Base-by-base conservation (phyloP, 2,888 invertebrate genomes). In the Cynaeus angustus region DNA sequence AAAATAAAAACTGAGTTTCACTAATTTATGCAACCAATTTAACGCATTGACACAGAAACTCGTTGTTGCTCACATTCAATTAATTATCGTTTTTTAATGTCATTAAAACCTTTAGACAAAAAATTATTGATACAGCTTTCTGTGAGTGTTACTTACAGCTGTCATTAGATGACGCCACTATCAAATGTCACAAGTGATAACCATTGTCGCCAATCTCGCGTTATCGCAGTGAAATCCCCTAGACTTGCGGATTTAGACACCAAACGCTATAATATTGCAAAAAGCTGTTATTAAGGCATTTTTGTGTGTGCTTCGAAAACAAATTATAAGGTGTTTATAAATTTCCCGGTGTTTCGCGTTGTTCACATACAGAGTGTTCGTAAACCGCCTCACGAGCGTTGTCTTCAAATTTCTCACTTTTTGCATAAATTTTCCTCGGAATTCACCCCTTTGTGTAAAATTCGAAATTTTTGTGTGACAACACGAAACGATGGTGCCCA, bases 261-360 rank as follows among this genome's bases (percentile, higher is more conserved):
- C 61, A 61, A 61, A 61, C 58, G 58, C 16, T 61, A 38, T 48
- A 37, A 46, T 46, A 28, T 21, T 21, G 21, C 13, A 68, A 59
- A 67, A 59, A 61, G 48, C 61, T 61, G 68, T 68, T 68, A 61
- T 55, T 68, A 45, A 62, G 55, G 50, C 62, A 55, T 55, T 68
- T 46, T 62, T 45, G 62, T 61, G 38, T 48, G 61, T 67, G 55
- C 37, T 66, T 55, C 56, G 43, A 59, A 66, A 59, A 41, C 41
- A 41, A 50, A 43, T 41, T 66, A 58, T 16, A 50, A 48, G 41
- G 58, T 66, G 52, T 52, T 50, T 59, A 16, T 38, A 38, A 7
- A 9, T n/a, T 12, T 26, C 30, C n/a, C 10, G 28, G 21, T 21
- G 21, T 21, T 21, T 21, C 21, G 21, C 21, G 21, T 21, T 21